Evolutionary conservation across 2,797 vertebrate genomes (phyloP).

Genomic region (Sarcoramphus papa): DNA sequence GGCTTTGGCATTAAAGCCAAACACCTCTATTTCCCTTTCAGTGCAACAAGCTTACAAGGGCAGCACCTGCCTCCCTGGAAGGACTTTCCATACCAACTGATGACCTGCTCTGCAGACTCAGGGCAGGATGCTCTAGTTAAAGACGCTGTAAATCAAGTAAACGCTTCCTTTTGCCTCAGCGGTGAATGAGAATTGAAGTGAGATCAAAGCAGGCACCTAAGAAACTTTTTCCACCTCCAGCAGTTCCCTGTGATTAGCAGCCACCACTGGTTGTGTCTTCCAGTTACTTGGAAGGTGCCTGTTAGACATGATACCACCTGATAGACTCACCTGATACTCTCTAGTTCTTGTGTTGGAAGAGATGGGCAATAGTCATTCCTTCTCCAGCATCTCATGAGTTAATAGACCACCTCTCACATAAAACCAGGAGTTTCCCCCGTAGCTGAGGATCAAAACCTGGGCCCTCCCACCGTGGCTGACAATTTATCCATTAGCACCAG

Average conservation of each 20-base stretch:
- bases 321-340: not conserved
- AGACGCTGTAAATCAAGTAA: not conserved
- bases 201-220: not conserved
- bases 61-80: not conserved
- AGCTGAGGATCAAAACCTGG: not conserved
- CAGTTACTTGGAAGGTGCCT: not conserved
- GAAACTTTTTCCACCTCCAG: not conserved
- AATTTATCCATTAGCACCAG: too few relatives aligned
- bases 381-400: not conserved
- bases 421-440: not conserved
- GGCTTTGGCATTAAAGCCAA: not conserved
- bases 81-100: not conserved
- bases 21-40: not conserved
- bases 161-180: not conserved
- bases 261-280: not conserved
- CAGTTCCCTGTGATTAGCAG: not conserved
- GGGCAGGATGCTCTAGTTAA: not conserved
- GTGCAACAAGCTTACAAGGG: not conserved
- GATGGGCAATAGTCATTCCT: not conserved
- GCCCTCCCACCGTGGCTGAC: not conserved
- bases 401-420: not conserved
- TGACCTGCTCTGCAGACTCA: not conserved
- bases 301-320: not conserved
- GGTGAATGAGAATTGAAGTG: fast-evolving
- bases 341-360: not conserved